Evolutionary conservation across 2,797 vertebrate genomes (phyloP).

Genomic region (Manis javanica): DNA sequence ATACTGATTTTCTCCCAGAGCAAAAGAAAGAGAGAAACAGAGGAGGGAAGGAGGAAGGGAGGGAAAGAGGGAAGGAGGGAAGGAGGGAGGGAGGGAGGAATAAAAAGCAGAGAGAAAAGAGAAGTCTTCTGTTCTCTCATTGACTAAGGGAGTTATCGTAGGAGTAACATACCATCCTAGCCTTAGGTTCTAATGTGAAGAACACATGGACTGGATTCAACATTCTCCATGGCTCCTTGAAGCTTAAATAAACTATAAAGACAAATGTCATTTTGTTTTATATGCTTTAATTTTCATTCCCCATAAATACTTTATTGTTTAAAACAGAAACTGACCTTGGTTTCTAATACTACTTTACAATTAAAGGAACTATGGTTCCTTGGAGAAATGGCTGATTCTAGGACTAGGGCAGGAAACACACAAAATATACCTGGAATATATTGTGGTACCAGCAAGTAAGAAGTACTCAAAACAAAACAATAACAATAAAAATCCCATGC

Average conservation of each 20-base stretch:
- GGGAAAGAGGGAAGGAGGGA: accelerated
- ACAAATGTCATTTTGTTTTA: background rate
- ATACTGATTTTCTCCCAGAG: background rate
- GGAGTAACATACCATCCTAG: too few species aligned
- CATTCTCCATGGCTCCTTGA: background rate
- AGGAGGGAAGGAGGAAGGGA: too few species aligned
- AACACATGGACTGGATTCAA: background rate
- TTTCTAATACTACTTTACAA: background rate
- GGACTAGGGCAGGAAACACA: background rate
- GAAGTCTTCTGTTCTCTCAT: background rate
- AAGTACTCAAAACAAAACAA: background rate
- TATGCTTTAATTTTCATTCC: background rate
- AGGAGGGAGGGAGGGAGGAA: too few species aligned
- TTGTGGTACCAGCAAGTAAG: background rate
- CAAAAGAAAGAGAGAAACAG: background rate
- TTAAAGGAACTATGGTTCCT: background rate
- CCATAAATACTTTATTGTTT: background rate
- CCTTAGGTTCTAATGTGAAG: background rate
- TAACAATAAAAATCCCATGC: background rate
- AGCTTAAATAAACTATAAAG: background rate
- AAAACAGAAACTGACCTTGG: background rate
- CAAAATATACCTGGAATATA: background rate
- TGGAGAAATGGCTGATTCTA: background rate
- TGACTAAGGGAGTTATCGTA: background rate
- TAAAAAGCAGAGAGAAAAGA: background rate